phyloP scores from a whole-genome alignment of 1,140 invertebrate genomes.

The Panonychus citri region DNA sequence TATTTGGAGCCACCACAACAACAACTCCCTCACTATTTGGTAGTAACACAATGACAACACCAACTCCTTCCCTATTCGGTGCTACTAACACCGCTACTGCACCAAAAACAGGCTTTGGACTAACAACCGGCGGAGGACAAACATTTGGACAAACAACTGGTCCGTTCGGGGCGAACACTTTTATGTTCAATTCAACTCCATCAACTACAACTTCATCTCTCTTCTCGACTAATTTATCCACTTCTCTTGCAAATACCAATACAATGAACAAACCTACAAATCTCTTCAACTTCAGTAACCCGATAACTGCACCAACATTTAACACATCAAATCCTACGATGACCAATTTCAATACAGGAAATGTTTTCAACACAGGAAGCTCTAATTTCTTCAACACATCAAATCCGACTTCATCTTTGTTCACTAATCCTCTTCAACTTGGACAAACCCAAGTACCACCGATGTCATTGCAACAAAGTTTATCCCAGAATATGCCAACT shows the following conservation, averaged over 20 bases:
- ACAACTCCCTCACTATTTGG: neutral
- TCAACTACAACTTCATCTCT: neutral
- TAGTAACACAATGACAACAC: neutral
- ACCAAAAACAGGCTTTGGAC: neutral
- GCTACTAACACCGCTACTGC: neutral
- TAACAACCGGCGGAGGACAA: no score
- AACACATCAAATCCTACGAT: neutral
- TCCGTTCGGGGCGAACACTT: neutral
- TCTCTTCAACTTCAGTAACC: neutral
- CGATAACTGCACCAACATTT: neutral
- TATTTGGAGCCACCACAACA: neutral
- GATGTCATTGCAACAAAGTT: neutral
- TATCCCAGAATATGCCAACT: neutral
- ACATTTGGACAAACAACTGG: neutral
- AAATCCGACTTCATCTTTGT: neutral
- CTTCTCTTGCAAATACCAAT: neutral
- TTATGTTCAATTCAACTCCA: neutral
- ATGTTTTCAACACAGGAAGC: neutral
- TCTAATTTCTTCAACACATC: neutral
- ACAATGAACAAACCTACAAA: neutral
- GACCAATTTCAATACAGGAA: neutral
- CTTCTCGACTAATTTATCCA: neutral
- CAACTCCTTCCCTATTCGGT: constrained; percentile 1
- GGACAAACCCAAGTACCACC: neutral
- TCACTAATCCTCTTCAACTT: neutral